Evolutionary conservation across 2,888 invertebrate species (phyloP).

Genomic region (Tiphia femorata): DNA sequence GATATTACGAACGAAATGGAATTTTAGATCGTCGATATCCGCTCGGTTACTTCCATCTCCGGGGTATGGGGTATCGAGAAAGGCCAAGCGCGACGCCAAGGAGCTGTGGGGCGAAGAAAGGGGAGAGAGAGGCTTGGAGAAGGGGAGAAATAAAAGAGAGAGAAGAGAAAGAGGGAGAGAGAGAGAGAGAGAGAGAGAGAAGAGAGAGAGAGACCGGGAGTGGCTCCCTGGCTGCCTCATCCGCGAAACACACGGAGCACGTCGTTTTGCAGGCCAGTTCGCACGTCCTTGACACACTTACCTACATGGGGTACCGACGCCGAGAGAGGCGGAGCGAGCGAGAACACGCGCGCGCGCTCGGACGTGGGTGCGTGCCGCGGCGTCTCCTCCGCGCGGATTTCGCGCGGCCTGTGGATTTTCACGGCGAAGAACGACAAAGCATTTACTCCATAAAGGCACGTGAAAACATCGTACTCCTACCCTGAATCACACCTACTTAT

Average conservation of each 20-base stretch:
- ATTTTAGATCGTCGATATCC: too few relatives aligned
- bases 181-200: constrained; percentile 32
- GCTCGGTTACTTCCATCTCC: too few relatives aligned
- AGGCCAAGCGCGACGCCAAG: neutral
- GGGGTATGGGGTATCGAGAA: too few relatives aligned
- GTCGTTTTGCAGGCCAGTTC: constrained; percentile 65
- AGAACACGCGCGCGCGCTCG: neutral
- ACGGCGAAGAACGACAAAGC: too few relatives aligned
- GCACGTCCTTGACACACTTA: constrained; percentile 70
- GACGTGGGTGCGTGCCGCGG: neutral
- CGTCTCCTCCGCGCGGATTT: neutral
- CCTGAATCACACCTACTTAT: too few relatives aligned
- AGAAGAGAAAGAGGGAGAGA: constrained; percentile 22
- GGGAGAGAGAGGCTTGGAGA: neutral
- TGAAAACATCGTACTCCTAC: too few relatives aligned
- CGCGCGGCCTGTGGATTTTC: too few relatives aligned
- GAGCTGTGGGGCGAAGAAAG: neutral
- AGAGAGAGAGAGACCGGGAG: constrained; percentile 28
- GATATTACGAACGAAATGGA: too few relatives aligned
- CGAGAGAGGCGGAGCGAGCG: constrained; percentile 33
- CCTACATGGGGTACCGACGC: constrained; percentile 65
- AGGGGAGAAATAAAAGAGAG: neutral
- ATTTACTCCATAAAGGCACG: too few relatives aligned
- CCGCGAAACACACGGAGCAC: constrained; percentile 56
- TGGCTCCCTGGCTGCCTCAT: too few relatives aligned